Conservation (phyloP, 2,797 vertebrate genomes). For the Lagocephalus sceleratus region DNA sequence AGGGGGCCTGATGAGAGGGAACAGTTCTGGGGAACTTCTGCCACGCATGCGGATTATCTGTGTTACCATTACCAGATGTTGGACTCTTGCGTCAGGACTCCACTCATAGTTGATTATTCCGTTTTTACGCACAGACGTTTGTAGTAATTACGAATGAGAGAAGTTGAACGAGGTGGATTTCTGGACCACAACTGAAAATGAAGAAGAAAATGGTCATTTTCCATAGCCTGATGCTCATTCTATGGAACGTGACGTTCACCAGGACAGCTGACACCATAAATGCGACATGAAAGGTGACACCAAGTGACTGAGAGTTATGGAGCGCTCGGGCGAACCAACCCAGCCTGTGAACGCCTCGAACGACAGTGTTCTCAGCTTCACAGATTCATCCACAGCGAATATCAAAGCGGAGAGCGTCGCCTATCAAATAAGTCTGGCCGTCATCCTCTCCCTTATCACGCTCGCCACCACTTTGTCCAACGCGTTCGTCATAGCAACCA, state of each 20-base stretch:
- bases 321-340: conserved; percentile 54
- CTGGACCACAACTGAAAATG: conserved; percentile 21
- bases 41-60: conserved; percentile 57
- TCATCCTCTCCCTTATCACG: conserved; percentile 84
- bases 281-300: conserved; percentile 20
- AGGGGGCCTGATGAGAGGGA: conserved; percentile 32
- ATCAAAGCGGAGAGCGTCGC: conserved; percentile 54
- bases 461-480: conserved; percentile 93
- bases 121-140: background rate
- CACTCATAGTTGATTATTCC: conserved; percentile 1
- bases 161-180: conserved; percentile 33
- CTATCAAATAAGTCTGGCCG: conserved; percentile 72
- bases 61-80: conserved; percentile 46
- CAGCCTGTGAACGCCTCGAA: conserved; percentile 60
- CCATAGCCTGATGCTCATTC: too few relatives aligned
- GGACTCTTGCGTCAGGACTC: conserved; percentile 26
- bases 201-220: conserved; percentile 6
- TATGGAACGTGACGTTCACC: conserved; percentile 3
- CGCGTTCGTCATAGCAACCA: conserved; percentile 93
- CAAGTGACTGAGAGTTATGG: conserved; percentile 66
- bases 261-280: conserved; percentile 6
- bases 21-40: conserved; percentile 41
- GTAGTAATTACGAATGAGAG: conserved; percentile 32
- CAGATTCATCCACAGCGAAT: conserved; percentile 35
- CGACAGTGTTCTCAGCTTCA: conserved; percentile 31